Evolutionary conservation across 2,113 vertebrate species (phyloP), one percentile per base, ranked within the genome.

Genomic region (Parotia lawesii): DNA sequence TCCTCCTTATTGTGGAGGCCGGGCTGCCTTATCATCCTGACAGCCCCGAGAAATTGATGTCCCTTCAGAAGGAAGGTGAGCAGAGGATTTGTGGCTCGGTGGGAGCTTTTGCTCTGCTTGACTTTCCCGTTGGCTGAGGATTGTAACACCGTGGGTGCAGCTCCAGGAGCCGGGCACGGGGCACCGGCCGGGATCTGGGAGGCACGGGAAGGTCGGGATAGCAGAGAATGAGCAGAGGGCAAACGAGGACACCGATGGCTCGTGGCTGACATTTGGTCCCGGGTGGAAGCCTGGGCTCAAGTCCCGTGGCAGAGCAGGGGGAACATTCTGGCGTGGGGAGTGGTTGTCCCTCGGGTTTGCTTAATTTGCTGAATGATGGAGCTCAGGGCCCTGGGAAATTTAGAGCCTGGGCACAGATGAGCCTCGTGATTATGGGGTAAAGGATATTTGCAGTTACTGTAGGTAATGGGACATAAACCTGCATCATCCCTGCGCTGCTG

Each of bases 11-110:
- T 92, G 90, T 87, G 65, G 78, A 96, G 87, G 77, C 89, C 4
- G 83, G 90, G 71, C 78, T 79, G 86, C 78, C 87, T 91, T 79
- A 89, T 96, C 85, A 89, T 95, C 90, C 94, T 95, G 96, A 96
- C 97, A 96, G 84, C 84, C 77, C 84, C 29, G 50, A 79, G 97
- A 97, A 96, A 98, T 97, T 96, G 97, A 97, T 97, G 66, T 56
- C 80, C 75, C 57, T 90, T 78, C 94, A 76, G 91, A 33, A 93
- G 81, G 79, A 91, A 97, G 96, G 91, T 8, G 48, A 92, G 95
- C 95, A 67, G 95, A 95, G 96, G 92, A 87, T 96, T 94, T 96
- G 96, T 87, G 97, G 96, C 96, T 93, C 37, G 19, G 80, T 72
- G 84, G 78, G 90, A 96, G 85, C 72, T 89, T 96, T 95, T 90